Conservation (phyloP, 2,888 invertebrate genomes). For the Neoaliturus tenellus region DNA sequence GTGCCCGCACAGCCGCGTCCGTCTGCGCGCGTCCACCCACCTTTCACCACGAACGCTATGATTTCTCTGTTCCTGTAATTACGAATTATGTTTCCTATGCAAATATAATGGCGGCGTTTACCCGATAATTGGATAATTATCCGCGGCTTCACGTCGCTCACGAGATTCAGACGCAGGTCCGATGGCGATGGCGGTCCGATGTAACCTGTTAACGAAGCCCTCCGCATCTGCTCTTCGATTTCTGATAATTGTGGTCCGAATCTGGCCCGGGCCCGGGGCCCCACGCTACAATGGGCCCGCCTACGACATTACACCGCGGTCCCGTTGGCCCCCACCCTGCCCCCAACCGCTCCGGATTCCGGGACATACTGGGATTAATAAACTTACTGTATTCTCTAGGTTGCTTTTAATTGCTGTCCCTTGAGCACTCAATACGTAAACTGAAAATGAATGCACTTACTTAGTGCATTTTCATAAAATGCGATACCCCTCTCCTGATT, state of each 20-base stretch:
- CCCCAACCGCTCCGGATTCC: neutral
- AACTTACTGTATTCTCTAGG: too few species aligned
- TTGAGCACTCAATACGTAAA: too few species aligned
- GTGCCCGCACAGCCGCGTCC: neutral
- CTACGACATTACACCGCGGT: slow-evolving; percentile 34
- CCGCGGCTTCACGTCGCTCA: neutral
- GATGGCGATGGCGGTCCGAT: neutral
- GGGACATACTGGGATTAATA: neutral
- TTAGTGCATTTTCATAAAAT: too few species aligned
- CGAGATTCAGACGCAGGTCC: neutral
- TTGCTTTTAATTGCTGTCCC: too few species aligned
- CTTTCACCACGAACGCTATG: slow-evolving; percentile 45
- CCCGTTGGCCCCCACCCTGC: neutral
- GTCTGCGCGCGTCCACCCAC: slow-evolving; percentile 31
- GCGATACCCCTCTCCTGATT: too few species aligned
- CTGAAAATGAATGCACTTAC: too few species aligned
- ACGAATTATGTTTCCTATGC: slow-evolving; percentile 54
- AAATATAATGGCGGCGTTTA: slow-evolving; percentile 56
- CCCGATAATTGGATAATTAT: slow-evolving; percentile 55
- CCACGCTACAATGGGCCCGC: slow-evolving; percentile 34
- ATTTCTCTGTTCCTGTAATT: slow-evolving; percentile 49
- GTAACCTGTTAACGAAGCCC: slow-evolving; percentile 52
- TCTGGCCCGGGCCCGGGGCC: slow-evolving; percentile 24
- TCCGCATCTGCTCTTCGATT: slow-evolving; percentile 52
- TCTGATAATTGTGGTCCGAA: slow-evolving; percentile 53